Evolutionary conservation across 2,797 vertebrate species (phyloP).

Genomic region (Danionella dracula): DNA sequence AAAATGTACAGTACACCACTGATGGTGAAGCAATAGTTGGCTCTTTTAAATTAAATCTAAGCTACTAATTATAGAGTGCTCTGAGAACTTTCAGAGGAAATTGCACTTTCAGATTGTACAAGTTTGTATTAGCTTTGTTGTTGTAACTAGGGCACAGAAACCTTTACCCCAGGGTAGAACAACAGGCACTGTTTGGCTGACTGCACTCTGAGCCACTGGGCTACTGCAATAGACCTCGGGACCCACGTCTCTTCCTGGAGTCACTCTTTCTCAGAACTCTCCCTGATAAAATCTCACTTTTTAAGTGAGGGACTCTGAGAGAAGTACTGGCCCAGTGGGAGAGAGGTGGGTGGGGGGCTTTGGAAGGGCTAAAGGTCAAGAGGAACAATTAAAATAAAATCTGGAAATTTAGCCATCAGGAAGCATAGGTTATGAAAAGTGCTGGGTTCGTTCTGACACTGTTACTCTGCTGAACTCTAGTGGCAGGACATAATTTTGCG

Average conservation of each 20-base stretch:
- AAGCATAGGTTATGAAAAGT: background rate
- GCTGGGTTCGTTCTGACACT: slow-evolving; percentile 20
- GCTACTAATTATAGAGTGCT: background rate
- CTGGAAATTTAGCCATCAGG: background rate
- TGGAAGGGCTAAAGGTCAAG: slow-evolving; percentile 42
- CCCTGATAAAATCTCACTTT: background rate
- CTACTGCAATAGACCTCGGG: slow-evolving; percentile 36
- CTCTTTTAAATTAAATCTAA: background rate
- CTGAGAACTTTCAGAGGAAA: slow-evolving; percentile 27
- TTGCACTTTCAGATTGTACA: slow-evolving; percentile 33
- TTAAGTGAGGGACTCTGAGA: background rate
- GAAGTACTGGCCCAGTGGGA: slow-evolving; percentile 26
- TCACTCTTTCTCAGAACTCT: slow-evolving; percentile 2
- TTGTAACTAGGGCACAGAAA: slow-evolving; percentile 32
- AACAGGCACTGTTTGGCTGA: slow-evolving; percentile 41
- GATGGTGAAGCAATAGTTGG: too few relatives aligned
- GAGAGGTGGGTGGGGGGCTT: slow-evolving; percentile 44
- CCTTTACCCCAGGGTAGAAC: slow-evolving; percentile 16
- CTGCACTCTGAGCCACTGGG: slow-evolving; percentile 58
- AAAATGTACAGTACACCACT: too few relatives aligned
- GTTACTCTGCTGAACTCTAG: slow-evolving; percentile 55
- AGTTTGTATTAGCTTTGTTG: slow-evolving; percentile 14
- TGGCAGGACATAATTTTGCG: slow-evolving; percentile 38
- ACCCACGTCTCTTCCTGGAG: slow-evolving; percentile 24
- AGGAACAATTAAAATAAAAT: slow-evolving; percentile 13